A percentile compares a stretch with the other conserved stretches of the same genome.
phyloP scores from a whole-genome alignment of 2,888 invertebrate species.

The Cylindroiulus punctatus region DNA sequence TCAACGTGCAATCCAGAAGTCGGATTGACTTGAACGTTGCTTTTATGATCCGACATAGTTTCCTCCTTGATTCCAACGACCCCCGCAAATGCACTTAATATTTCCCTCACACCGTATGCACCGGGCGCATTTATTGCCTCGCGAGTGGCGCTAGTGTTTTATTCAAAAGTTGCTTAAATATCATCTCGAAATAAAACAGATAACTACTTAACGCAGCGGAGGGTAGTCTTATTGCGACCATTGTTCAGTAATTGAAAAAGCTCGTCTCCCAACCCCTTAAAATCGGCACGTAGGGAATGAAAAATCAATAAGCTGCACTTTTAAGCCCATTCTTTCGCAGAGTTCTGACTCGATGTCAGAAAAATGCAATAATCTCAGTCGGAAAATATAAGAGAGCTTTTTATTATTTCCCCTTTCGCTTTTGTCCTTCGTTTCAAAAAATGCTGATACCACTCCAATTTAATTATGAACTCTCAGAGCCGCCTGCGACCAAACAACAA shows the following conservation, averaged over 20 bases:
- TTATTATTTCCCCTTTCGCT: slow-evolving; percentile 15
- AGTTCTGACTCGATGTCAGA: neutral
- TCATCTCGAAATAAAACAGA: slow-evolving; percentile 29
- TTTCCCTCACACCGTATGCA: neutral
- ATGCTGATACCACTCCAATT: slow-evolving; percentile 34
- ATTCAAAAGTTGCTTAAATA: slow-evolving; percentile 42
- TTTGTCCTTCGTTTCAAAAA: slow-evolving; percentile 29
- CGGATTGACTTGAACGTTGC: neutral
- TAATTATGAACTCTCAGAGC: neutral
- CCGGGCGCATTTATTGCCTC: slow-evolving; percentile 17
- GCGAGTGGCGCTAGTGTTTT: slow-evolving; percentile 16
- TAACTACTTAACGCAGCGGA: slow-evolving; percentile 26
- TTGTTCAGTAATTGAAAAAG: slow-evolving; percentile 36
- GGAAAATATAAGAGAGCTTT: slow-evolving; percentile 7
- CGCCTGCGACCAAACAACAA: neutral
- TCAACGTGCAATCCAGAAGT: neutral
- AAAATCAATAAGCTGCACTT: slow-evolving; percentile 17
- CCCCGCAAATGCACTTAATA: slow-evolving; percentile 42
- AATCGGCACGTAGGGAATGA: slow-evolving; percentile 33
- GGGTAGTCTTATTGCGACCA: slow-evolving; percentile 1
- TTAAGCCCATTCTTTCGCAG: neutral
- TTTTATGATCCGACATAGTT: neutral
- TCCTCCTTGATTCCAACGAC: neutral
- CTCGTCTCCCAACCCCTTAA: neutral
- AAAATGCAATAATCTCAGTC: slow-evolving; percentile 34